Percentiles rank a stretch among this genome's conserved stretches.
phyloP scores from a whole-genome alignment of 2,888 invertebrate genomes.

The Didymodactylos carnosus region DNA sequence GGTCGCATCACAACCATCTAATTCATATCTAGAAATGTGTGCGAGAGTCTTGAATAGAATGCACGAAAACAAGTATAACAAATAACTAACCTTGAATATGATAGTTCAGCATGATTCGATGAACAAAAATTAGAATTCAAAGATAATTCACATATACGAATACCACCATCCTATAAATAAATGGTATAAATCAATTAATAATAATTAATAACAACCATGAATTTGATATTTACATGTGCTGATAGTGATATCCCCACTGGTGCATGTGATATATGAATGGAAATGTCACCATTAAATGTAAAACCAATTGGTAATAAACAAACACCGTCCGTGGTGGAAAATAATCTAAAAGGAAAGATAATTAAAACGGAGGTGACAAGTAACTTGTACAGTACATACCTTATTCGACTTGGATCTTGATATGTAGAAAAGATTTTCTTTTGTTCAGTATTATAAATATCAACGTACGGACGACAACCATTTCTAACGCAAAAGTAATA shows the following conservation, averaged over 20 bases:
- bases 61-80: not conserved
- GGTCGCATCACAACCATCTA: not conserved
- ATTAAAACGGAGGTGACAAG: not conserved
- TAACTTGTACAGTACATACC: not conserved
- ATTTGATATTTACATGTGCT: not conserved
- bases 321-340: not conserved
- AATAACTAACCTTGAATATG: not conserved
- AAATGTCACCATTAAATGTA: not conserved
- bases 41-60: too few species aligned
- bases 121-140: not conserved
- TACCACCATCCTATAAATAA: not conserved
- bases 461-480: constrained; percentile 9
- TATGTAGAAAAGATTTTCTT: constrained; percentile 2
- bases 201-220: not conserved
- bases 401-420: not conserved
- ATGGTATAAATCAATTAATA: not conserved
- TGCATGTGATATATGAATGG: not conserved
- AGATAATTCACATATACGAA: not conserved
- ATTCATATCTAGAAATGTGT: not conserved
- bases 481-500: not conserved
- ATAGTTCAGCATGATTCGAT: not conserved
- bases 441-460: constrained; percentile 1
- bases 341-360: not conserved
- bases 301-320: not conserved
- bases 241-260: not conserved